A percentile compares a stretch with the other conserved stretches of the same genome.
Evolutionary conservation across 2,797 vertebrate genomes (phyloP).

Genomic region (Aselliscus stoliczkanus): DNA sequence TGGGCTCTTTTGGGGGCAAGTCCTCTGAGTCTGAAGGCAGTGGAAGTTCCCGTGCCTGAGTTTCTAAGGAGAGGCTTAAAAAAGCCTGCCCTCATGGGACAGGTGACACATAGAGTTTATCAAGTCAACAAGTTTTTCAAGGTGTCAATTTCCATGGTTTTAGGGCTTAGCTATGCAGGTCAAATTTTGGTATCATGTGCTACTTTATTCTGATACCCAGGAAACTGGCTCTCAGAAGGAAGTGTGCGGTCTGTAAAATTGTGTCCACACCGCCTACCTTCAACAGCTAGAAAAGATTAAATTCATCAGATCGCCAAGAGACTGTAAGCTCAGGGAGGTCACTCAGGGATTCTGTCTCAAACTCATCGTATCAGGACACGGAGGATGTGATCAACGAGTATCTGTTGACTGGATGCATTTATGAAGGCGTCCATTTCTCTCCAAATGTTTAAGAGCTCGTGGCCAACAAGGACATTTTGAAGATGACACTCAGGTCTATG

Average conservation of each 20-base stretch:
- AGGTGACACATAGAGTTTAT: not conserved
- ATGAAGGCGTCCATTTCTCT: not conserved
- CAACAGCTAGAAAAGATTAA: conserved; percentile 84
- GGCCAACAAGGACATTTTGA: not conserved
- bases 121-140: not conserved
- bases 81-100: not conserved
- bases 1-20: not conserved
- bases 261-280: not conserved
- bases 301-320: conserved; percentile 90
- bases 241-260: not conserved
- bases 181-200: not conserved
- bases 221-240: not conserved
- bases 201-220: not conserved
- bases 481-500: not conserved
- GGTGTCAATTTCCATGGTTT: not conserved
- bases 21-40: not conserved
- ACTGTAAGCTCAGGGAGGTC: conserved; percentile 56
- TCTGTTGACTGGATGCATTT: not conserved
- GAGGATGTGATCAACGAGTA: not conserved
- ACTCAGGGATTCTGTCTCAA: not conserved
- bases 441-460: not conserved
- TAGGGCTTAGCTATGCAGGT: not conserved
- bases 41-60: not conserved
- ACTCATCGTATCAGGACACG: not conserved
- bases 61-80: not conserved